Percentiles rank a stretch among this genome's conserved stretches.
Evolutionary conservation across 2,888 invertebrate species (phyloP).

Genomic region (Yponomeuta cagnagella): DNA sequence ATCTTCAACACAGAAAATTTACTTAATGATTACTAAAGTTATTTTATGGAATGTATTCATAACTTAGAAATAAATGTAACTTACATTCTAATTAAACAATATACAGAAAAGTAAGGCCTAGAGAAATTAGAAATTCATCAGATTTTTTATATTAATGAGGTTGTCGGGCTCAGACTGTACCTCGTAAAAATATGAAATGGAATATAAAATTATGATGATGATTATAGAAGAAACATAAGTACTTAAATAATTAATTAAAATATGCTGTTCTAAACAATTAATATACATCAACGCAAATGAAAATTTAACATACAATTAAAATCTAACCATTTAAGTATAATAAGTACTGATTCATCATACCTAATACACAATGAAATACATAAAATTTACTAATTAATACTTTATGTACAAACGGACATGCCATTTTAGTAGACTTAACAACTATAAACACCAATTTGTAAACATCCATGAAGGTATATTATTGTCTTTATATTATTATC

Average conservation of each 20-base stretch:
- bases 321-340: neutral
- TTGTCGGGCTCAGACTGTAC: constrained; percentile 44
- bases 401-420: constrained; percentile 3
- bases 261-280: neutral
- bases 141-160: constrained; percentile 28
- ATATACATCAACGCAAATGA: neutral
- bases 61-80: neutral
- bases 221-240: neutral
- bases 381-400: neutral
- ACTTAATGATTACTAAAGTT: no score
- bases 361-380: neutral
- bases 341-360: neutral
- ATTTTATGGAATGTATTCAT: neutral
- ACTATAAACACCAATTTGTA: constrained; percentile 53
- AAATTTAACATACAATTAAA: neutral
- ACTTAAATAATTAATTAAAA: neutral
- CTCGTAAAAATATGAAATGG: constrained; percentile 31
- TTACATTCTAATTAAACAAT: neutral
- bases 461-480: constrained; percentile 36
- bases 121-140: neutral
- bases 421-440: constrained; percentile 31
- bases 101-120: neutral
- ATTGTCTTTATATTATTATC: constrained; percentile 35
- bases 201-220: neutral
- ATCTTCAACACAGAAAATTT: no score